Evolutionary conservation across 2,113 vertebrate genomes (phyloP), one percentile per base, ranked within the genome.

Genomic region (Tauraco erythrolophus): DNA sequence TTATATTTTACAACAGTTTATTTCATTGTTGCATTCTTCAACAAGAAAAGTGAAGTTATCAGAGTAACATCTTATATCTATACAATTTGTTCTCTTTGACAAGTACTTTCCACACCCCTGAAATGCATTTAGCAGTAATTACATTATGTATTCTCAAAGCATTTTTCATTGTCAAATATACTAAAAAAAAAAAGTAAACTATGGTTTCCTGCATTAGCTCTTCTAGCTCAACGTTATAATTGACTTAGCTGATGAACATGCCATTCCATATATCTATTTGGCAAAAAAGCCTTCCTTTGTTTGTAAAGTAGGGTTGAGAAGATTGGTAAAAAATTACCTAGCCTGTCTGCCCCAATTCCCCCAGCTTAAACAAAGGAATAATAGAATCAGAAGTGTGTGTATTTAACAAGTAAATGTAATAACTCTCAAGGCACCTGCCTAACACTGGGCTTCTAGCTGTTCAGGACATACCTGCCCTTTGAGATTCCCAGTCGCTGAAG

Each of bases 101-200:
- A 88, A 77, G 39, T 80, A 56, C 8, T 82, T 92, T 91, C 54
- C 45, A 90, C 53, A 65, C 28, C 24, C 16, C 39, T 92, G 62
- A 79, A 83, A 90, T 50, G 31, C 27, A 65, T 88, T 89, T 78
- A 85, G 11, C 24, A 72, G 31, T 80, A 89, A 91, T 76, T 93
- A 50, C 19, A 69, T 87, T 95, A 54, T 25, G 81, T 93, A 84
- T 51, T 95, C 77, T 79, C 39, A 79, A 81, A 83, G 9, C 33
- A 84, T 81, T 92, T 89, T 97, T 96, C 71, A 51, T 84, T 92
- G 83, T 87, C 86, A 70, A 78, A 60, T 86, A 87, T 27, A 56
- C 19, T 28, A 18, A 66, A 86, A 81, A 86, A 81, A 86, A 64
- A 60, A 33, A 6, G 11, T 51, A 95, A 91, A 81, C 51, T 81